Conservation (phyloP, 2,888 invertebrate species). For the Mamestra brassicae region DNA sequence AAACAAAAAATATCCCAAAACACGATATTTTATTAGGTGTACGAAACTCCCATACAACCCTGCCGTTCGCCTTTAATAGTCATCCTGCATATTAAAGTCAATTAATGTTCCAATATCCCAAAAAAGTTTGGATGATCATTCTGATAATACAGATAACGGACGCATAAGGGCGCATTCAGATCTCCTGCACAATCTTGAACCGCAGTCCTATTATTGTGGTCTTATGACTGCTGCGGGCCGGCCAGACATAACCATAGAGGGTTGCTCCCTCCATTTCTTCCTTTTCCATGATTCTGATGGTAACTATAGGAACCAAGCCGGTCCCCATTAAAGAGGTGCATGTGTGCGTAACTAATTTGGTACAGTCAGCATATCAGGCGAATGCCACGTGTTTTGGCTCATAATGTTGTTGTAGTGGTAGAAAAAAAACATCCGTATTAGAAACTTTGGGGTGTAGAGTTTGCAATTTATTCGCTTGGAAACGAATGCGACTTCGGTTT, state of each 20-base stretch:
- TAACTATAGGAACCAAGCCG: conserved; percentile 61
- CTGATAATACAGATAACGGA: no score
- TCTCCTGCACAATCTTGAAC: background rate
- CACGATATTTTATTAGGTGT: no score
- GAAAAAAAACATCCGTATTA: conserved; percentile 76
- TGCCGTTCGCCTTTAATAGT: no score
- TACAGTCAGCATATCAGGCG: conserved; percentile 64
- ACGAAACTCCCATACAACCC: no score
- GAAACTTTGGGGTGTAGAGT: conserved; percentile 61
- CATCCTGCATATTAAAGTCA: no score
- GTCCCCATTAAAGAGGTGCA: conserved; percentile 78
- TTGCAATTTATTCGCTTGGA: conserved; percentile 58
- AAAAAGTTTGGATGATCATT: no score
- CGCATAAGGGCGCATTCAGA: background rate
- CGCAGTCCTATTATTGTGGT: conserved; percentile 7
- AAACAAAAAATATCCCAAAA: no score
- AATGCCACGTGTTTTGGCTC: conserved; percentile 78
- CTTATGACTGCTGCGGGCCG: background rate
- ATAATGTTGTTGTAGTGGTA: conserved; percentile 77
- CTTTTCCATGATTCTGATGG: conserved; percentile 41
- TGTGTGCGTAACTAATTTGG: conserved; percentile 83
- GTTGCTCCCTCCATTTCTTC: conserved; percentile 36
- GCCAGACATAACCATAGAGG: conserved; percentile 5
- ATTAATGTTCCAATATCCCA: no score
- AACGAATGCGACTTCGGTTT: conserved; percentile 51